Evolutionary conservation across 35 echinoderm and acorn worm genomes (phyloP).

Genomic region (Patiria miniata): DNA sequence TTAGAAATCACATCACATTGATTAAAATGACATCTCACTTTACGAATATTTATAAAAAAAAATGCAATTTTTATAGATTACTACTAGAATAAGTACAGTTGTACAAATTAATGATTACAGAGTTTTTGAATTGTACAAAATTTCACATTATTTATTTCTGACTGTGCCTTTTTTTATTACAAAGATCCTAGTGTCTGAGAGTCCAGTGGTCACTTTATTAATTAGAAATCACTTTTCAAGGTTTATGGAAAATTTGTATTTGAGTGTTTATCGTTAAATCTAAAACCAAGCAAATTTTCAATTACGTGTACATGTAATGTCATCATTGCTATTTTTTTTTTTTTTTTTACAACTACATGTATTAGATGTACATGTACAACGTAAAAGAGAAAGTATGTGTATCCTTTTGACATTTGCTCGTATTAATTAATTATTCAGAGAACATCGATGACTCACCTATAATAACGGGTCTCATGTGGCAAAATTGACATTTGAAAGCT

Average conservation of each 20-base stretch:
- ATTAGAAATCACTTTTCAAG: background rate
- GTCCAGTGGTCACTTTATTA: conserved; percentile 6
- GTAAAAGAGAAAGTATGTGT: too few relatives aligned
- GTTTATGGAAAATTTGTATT: conserved; percentile 17
- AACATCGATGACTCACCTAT: too few relatives aligned
- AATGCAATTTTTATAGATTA: conserved; percentile 14
- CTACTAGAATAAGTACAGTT: conserved; percentile 16
- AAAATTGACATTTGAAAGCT: too few relatives aligned
- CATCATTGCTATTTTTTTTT: too few relatives aligned
- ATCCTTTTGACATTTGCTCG: too few relatives aligned
- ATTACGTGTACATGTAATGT: too few relatives aligned
- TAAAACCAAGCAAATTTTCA: too few relatives aligned
- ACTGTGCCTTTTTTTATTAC: conserved; percentile 24
- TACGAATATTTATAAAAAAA: background rate
- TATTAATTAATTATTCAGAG: too few relatives aligned
- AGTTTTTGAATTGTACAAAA: conserved; percentile 6
- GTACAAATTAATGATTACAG: background rate
- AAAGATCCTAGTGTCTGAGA: background rate
- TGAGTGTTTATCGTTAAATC: conserved; percentile 14
- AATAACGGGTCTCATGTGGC: too few relatives aligned
- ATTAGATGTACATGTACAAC: too few relatives aligned
- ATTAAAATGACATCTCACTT: background rate
- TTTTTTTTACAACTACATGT: too few relatives aligned
- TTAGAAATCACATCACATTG: background rate
- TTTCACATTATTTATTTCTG: conserved; percentile 24